Evolutionary conservation across 2,797 vertebrate genomes (phyloP), one percentile per base, ranked within the genome.

Genomic region (Malacoraja senta): DNA sequence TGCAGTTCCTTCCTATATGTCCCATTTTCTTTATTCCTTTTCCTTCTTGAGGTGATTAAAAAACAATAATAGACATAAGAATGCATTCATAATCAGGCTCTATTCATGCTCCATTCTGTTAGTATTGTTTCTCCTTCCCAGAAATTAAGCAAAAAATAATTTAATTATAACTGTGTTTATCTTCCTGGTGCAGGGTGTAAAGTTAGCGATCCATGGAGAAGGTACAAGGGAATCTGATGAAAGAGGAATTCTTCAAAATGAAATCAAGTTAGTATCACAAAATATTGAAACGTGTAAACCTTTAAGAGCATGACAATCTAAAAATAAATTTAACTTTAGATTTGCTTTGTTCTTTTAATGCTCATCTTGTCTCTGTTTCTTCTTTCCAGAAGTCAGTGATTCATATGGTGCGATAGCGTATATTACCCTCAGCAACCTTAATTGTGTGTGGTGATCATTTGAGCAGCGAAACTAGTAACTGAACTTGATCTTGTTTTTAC

Each of bases 161-260:
- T 91, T 1, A 24, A 71, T 80, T 91, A 8, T 4, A 76, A 92
- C 17, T 29, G 53, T 92, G 26, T 76, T 2, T 88, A 19, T 88
- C 10, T 76, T 91, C 65, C 35, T 74, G 21, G 3, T 58, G 58
- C 71, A 92, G 90, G 90, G 76, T 92, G 68, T 38, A 92, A 92
- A 92, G 21, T 38, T 26, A n/a, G 26, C 13, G 13, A 0, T 58
- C 19, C 2, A 8, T 63, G 90, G 35, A n/a, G 90, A 92, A 76
- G 68, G n/a, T 58, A 44, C 24, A 44, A 58, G 10, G 26, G 24
- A 13, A 29, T 53, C 71, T 53, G 90, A 76, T 13, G 24, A 76
- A 58, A 76, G 38, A 76, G 71, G 12, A 38, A 72, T 53, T 76
- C 71, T 74, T 92, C 90, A 92, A 53, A 76, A 92, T 92, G 90